A percentile compares a stretch with the other conserved stretches of the same genome.
Conservation (phyloP, 2,888 invertebrate genomes). For the Habrosyne pyritoides region DNA sequence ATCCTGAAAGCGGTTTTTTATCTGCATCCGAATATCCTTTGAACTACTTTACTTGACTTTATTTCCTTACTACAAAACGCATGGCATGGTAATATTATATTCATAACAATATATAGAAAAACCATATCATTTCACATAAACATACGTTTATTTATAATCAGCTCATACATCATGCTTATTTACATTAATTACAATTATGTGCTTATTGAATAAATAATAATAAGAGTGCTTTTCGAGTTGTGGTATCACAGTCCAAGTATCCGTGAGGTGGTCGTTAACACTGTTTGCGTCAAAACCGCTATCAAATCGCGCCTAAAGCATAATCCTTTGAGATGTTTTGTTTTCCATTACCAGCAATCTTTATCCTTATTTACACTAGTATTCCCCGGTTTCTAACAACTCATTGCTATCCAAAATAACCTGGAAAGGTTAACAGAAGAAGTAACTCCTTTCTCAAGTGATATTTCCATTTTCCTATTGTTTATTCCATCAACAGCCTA, state of each 20-base stretch:
- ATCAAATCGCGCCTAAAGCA: constrained; percentile 4
- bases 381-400: background rate
- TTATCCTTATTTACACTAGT: background rate
- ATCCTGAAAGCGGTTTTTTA: no score
- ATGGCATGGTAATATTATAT: no score
- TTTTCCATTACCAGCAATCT: background rate
- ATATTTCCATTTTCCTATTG: background rate
- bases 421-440: background rate
- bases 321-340: background rate
- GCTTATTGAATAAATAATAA: constrained; percentile 56
- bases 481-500: background rate
- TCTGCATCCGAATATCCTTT: no score
- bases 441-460: background rate
- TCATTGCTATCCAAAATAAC: background rate
- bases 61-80: no score
- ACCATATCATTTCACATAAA: constrained; percentile 21
- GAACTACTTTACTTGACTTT: no score
- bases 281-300: constrained; percentile 19
- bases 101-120: background rate
- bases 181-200: constrained; percentile 59
- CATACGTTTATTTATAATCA: constrained; percentile 43
- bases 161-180: constrained; percentile 63
- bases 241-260: constrained; percentile 73
- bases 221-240: constrained; percentile 60
- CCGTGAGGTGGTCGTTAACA: constrained; percentile 28